Percentiles rank a stretch among this genome's conserved stretches.
phyloP scores from a whole-genome alignment of 2,797 vertebrate species.

The Onychomys leucogaster region DNA sequence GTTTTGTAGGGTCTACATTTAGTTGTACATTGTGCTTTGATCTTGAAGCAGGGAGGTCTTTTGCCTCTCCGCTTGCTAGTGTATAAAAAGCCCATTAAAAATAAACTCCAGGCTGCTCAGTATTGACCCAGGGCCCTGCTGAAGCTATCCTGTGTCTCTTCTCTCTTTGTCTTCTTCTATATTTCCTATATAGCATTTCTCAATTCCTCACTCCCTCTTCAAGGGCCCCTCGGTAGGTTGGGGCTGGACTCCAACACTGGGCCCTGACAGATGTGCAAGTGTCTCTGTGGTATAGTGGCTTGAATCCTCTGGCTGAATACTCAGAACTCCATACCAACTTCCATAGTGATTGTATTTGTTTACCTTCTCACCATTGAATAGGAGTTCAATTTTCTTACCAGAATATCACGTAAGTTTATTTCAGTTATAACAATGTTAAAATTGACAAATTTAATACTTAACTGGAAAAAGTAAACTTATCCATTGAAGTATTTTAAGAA shows the following conservation, averaged over 20 bases:
- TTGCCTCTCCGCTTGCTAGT: too few species aligned
- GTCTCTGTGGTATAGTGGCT: not conserved
- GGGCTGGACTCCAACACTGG: too few species aligned
- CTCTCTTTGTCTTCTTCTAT: too few species aligned
- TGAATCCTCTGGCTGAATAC: not conserved
- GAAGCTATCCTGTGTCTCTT: not conserved
- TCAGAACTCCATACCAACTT: not conserved
- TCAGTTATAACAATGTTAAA: conserved; percentile 78
- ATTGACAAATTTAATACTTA: conserved; percentile 87
- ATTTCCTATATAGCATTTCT: too few species aligned
- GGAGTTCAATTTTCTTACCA: not conserved
- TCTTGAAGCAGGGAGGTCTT: too few species aligned
- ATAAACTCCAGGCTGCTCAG: too few species aligned
- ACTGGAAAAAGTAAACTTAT: conserved; percentile 85
- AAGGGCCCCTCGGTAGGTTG: too few species aligned
- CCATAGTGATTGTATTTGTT: not conserved
- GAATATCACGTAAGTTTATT: not conserved
- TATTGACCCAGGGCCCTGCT: too few species aligned
- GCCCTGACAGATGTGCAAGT: not conserved
- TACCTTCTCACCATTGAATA: not conserved
- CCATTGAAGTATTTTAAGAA: conserved; percentile 78
- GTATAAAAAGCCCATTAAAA: too few species aligned
- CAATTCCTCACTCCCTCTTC: too few species aligned
- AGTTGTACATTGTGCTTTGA: too few species aligned
- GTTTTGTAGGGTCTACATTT: too few species aligned